Percentiles rank a stretch among this genome's conserved stretches.
Evolutionary conservation across 2,113 vertebrate genomes (phyloP).

Genomic region (Boulengeromyrus knoepffleri): DNA sequence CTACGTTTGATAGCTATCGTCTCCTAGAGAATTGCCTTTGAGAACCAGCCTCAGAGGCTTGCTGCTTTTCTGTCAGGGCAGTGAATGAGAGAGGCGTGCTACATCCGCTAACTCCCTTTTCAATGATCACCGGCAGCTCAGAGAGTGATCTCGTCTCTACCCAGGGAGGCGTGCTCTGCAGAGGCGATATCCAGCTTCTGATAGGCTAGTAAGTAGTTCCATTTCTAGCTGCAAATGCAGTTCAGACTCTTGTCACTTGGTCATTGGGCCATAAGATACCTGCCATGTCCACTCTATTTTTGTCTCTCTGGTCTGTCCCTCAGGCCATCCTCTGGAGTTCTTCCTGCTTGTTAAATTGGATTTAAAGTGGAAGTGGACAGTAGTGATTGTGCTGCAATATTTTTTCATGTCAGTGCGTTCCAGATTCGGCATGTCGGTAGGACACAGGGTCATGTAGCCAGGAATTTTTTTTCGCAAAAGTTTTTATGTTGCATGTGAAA

Average conservation of each 20-base stretch:
- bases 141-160: neutral
- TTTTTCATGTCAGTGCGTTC: neutral
- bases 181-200: neutral
- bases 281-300: slow-evolving; percentile 27
- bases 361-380: slow-evolving; percentile 12
- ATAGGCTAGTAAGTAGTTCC: slow-evolving; percentile 2
- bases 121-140: neutral
- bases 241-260: slow-evolving; percentile 24
- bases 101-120: neutral
- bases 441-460: neutral
- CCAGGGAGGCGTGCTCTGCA: neutral
- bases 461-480: neutral
- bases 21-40: neutral
- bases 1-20: neutral
- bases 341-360: slow-evolving; percentile 12
- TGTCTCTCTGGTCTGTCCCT: slow-evolving; percentile 8
- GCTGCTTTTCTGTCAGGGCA: neutral
- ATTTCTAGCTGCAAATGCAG: slow-evolving; percentile 9
- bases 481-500: neutral
- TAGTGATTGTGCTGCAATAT: neutral
- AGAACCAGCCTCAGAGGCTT: neutral
- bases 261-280: neutral
- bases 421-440: neutral
- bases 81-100: neutral
- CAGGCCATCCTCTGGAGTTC: neutral